These are phyloP conservation scores for Sebastes miniatus DNA, from an alignment of 2,797 vertebrate genomes.

Conservation along the genomic window DNA sequence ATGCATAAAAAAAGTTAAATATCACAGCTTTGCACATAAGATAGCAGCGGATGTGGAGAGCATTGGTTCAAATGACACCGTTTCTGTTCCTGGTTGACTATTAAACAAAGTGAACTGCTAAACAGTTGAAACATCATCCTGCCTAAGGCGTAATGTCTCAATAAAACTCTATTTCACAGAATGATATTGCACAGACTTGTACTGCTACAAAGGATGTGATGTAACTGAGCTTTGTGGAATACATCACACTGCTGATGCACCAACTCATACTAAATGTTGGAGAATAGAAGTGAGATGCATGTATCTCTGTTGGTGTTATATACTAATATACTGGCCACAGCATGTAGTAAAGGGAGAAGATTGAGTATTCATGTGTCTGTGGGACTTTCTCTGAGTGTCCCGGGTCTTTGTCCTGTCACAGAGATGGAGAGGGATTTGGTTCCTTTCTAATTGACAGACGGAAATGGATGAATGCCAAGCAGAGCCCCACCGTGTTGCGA, in stretches of 20 bases:
- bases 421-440: constrained; percentile 46
- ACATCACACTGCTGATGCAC: background rate
- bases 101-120: background rate
- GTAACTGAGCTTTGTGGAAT: background rate
- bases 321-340: background rate
- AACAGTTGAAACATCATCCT: background rate
- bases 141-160: background rate
- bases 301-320: background rate
- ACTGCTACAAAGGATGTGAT: background rate
- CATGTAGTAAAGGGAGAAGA: background rate
- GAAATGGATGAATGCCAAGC: constrained; percentile 58
- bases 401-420: constrained; percentile 63
- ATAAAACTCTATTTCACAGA: background rate
- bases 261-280: background rate
- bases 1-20: background rate
- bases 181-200: background rate
- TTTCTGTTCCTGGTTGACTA: background rate
- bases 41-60: background rate
- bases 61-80: background rate
- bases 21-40: background rate
- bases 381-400: background rate
- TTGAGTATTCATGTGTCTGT: background rate
- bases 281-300: background rate
- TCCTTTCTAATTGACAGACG: constrained; percentile 49
- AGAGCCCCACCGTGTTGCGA: background rate